phyloP scores from a whole-genome alignment of 2,888 invertebrate species.

The Shargacucullia verbasci region DNA sequence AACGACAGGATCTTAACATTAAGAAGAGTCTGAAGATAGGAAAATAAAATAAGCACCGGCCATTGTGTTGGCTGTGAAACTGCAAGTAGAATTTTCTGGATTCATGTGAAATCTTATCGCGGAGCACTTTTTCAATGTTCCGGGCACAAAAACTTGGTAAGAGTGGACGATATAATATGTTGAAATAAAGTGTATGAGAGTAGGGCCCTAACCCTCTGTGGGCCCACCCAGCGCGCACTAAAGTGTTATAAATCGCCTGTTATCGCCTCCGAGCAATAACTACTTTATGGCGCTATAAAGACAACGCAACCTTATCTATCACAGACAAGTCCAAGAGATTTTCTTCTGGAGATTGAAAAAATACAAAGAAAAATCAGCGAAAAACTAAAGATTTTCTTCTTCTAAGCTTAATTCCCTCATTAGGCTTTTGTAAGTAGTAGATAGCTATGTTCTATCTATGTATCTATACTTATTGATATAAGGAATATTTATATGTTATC shows the following conservation, averaged over 20 bases:
- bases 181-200: constrained; percentile 61
- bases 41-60: constrained; percentile 6
- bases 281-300: constrained; percentile 81
- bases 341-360: constrained; percentile 55
- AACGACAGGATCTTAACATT: background rate
- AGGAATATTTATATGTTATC: too few species aligned
- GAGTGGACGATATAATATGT: constrained; percentile 52
- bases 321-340: constrained; percentile 57
- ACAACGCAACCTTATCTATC: constrained; percentile 73
- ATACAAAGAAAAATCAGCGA: constrained; percentile 6
- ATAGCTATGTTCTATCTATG: too few species aligned
- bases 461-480: too few species aligned
- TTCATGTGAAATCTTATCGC: constrained; percentile 39
- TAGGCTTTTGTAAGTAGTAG: constrained; percentile 12
- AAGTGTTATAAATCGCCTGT: constrained; percentile 82
- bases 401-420: constrained; percentile 15
- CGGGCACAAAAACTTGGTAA: constrained; percentile 34
- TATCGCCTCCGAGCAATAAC: constrained; percentile 80
- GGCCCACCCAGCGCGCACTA: constrained; percentile 63
- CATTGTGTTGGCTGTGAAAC: constrained; percentile 5
- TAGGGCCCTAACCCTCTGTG: constrained; percentile 54
- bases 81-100: constrained; percentile 10
- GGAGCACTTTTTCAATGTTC: constrained; percentile 34
- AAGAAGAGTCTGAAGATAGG: constrained; percentile 8
- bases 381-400: constrained; percentile 16